Evolutionary conservation across 2,113 vertebrate species (phyloP).

Genomic region (Maccullochella peelii): DNA sequence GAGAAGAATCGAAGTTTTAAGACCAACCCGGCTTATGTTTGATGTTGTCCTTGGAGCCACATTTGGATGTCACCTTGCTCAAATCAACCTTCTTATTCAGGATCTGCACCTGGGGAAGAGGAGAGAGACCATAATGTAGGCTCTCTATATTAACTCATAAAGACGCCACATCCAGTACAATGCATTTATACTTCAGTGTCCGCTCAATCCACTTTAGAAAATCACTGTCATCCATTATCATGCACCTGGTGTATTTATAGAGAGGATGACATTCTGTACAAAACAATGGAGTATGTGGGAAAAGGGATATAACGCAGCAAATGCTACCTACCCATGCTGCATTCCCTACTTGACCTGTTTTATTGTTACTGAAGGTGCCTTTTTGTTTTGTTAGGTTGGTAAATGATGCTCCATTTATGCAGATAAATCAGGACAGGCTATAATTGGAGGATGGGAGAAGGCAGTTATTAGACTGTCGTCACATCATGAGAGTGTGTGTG

Average conservation of each 20-base stretch:
- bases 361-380: neutral
- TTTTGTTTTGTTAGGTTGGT: conserved; percentile 10
- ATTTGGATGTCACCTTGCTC: conserved; percentile 95
- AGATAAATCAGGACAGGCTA: neutral
- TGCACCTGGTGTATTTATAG: conserved; percentile 17
- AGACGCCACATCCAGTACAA: neutral
- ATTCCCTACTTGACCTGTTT: neutral
- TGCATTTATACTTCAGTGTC: neutral
- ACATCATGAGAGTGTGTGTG: conserved; percentile 8
- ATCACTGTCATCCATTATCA: conserved; percentile 11
- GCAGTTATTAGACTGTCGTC: conserved; percentile 6
- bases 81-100: conserved; percentile 94
- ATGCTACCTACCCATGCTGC: neutral
- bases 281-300: neutral
- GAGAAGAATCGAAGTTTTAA: neutral
- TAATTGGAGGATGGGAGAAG: conserved; percentile 5
- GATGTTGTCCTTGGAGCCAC: conserved; percentile 95
- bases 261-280: neutral
- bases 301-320: neutral
- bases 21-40: conserved; percentile 93
- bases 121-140: conserved; percentile 19
- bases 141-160: neutral
- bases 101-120: conserved; percentile 91
- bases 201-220: neutral
- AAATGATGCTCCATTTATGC: conserved; percentile 18